Evolutionary conservation across 2,888 invertebrate genomes (phyloP).

Genomic region (Stenchaetothrips biformis): DNA sequence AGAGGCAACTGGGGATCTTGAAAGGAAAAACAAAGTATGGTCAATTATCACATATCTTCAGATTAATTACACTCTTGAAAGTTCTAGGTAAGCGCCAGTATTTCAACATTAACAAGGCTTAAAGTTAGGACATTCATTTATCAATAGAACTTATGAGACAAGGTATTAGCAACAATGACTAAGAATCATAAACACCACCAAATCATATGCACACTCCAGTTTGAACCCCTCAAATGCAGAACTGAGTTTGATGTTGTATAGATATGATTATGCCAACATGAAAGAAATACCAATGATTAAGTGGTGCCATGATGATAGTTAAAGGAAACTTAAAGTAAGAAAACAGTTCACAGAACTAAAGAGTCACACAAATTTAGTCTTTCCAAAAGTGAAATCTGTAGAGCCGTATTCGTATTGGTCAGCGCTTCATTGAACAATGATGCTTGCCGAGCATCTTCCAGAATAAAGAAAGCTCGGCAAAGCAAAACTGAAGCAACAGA

Average conservation of each 20-base stretch:
- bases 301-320: not conserved
- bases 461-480: too few relatives aligned
- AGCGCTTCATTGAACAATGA: too few relatives aligned
- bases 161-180: conserved; percentile 16
- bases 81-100: not conserved
- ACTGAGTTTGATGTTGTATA: not conserved
- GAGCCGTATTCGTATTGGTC: too few relatives aligned
- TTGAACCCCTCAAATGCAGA: not conserved
- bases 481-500: too few relatives aligned
- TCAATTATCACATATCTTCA: conserved; percentile 21
- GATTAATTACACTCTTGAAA: conserved; percentile 3
- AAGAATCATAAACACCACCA: conserved; percentile 1
- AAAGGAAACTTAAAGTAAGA: not conserved
- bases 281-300: not conserved
- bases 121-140: not conserved
- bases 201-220: not conserved
- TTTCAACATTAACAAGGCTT: conserved; percentile 1
- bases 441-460: too few relatives aligned
- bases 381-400: not conserved
- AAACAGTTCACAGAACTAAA: not conserved
- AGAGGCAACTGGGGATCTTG: not conserved
- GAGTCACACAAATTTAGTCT: not conserved
- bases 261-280: not conserved
- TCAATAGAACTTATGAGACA: conserved; percentile 19
- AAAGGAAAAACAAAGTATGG: conserved; percentile 7